Evolutionary conservation across 92 coral and sea anemone genomes (phyloP), one percentile per base, ranked within the genome.

Genomic region (Porites divaricata): DNA sequence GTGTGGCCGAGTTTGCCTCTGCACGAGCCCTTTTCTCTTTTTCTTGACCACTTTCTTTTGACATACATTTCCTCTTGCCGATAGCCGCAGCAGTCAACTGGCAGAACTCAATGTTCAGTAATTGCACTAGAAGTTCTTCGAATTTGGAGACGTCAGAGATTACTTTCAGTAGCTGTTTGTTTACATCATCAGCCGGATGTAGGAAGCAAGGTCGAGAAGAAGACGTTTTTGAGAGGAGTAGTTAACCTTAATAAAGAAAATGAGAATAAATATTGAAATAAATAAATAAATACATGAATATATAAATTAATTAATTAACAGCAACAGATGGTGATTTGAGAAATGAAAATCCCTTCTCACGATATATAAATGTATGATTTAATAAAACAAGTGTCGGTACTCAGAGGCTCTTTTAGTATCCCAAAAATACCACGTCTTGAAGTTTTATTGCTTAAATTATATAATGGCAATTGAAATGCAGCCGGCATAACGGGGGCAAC

Each of bases 181-280:
- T 77, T 14, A 77, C 67, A n/a, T 85, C 77, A 67, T 85, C 89
- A 45, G 69, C 52, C n/a, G 89, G 75, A 85, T 66, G 23, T 26
- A 85, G 69, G 65, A 57, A 77, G 59, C 15, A 20, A 85, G 89
- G 85, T 78, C 78, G 13, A 85, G 84, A 52, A 76, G 83, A 57
- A 78, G 58, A 58, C 74, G 67, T 85, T 77, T 85, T 9, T 68
- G 41, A 56, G 50, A 67, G 66, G 85, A 77, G 75, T 85, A 85
- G 67, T 64, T 78, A 56, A 85, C 74, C 89, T 78, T 66, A 9
- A 56, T 23, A 67, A 24, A 65, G 24, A 67, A 65, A 65, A 3
- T n/a, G n/a, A n/a, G n/a, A n/a, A n/a, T n/a, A n/a, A n/a, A n/a
- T n/a, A n/a, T n/a, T n/a, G n/a, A n/a, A n/a, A n/a, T n/a, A n/a